A percentile compares a stretch with the other conserved stretches of the same genome.
Conservation (phyloP, 1,140 invertebrate genomes). For the Rhopalosiphum padi region DNA sequence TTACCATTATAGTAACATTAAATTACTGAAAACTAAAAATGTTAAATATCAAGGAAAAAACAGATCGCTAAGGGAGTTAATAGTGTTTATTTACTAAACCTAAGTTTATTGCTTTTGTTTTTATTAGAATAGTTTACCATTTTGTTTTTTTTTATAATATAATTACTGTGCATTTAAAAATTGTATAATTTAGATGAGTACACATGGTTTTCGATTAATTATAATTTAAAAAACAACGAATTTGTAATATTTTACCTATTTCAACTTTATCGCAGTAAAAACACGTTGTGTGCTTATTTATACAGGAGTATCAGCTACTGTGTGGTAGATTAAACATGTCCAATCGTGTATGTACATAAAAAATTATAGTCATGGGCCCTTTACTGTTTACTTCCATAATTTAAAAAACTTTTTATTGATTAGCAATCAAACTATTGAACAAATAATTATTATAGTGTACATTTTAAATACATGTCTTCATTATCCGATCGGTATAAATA, state of each 20-base stretch:
- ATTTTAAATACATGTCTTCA: neutral
- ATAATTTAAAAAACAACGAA: neutral
- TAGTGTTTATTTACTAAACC: neutral
- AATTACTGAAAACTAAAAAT: neutral
- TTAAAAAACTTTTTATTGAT: neutral
- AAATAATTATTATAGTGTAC: neutral
- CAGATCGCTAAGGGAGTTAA: neutral
- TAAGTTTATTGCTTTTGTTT: neutral
- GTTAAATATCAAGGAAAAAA: neutral
- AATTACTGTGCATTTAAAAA: neutral
- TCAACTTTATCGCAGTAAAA: neutral
- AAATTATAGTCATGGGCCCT: neutral
- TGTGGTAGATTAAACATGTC: neutral
- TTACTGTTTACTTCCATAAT: neutral
- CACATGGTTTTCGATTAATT: neutral
- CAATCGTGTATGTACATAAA: neutral
- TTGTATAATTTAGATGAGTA: neutral
- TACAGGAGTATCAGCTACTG: neutral
- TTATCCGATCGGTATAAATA: neutral
- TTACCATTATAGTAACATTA: neutral
- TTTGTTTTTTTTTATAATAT: neutral
- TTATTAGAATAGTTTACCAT: neutral
- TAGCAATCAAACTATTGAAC: neutral
- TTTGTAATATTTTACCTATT: constrained; percentile 13
- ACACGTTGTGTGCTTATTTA: neutral